Percentiles rank a stretch among this genome's conserved stretches.
Evolutionary conservation across 2,797 vertebrate species (phyloP).

Genomic region (Alectoris magna): DNA sequence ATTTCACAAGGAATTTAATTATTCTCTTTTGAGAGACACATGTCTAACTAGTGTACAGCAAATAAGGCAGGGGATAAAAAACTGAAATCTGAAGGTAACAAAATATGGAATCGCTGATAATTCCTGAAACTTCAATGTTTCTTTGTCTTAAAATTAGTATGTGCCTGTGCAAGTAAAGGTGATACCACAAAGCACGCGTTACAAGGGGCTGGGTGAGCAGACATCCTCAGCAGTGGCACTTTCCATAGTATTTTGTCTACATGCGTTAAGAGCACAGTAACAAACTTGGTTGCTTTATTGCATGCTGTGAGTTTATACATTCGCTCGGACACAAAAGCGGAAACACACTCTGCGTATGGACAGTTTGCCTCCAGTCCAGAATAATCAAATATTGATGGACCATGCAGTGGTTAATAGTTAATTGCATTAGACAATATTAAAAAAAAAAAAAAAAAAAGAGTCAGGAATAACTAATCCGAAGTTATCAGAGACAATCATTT

Average conservation of each 20-base stretch:
- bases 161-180: background rate
- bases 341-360: background rate
- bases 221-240: background rate
- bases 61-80: background rate
- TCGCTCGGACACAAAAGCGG: background rate
- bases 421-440: conserved; percentile 2
- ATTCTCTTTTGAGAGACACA: conserved; percentile 1
- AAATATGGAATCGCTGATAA: background rate
- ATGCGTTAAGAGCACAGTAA: background rate
- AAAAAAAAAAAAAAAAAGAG: conserved; percentile 19
- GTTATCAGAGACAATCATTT: background rate
- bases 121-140: background rate
- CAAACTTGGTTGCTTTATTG: background rate
- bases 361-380: background rate
- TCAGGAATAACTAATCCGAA: conserved; percentile 8
- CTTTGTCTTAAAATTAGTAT: background rate
- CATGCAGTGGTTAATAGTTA: background rate
- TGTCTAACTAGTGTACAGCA: background rate
- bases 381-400: background rate
- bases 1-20: background rate
- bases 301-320: background rate
- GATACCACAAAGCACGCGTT: background rate
- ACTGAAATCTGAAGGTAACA: background rate
- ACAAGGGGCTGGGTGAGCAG: background rate
- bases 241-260: background rate